These are phyloP conservation scores for Phoebastria nigripes DNA, from an alignment of 2,797 vertebrate species.

Conservation along the genomic window DNA sequence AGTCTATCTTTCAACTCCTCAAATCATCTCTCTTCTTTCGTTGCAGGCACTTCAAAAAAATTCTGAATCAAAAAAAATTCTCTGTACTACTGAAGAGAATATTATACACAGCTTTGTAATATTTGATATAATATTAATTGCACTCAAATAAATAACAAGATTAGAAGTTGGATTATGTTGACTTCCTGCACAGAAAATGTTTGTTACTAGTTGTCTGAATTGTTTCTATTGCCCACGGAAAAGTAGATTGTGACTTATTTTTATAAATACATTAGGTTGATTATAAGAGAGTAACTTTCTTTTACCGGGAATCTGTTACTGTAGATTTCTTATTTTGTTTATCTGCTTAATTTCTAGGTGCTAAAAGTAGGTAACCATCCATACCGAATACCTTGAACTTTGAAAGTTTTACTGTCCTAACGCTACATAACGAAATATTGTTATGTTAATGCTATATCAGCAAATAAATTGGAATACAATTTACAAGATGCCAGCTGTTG, in stretches of 20 bases:
- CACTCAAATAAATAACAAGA: neutral
- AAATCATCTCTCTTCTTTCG: neutral
- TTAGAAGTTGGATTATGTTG: neutral
- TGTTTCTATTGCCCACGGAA: neutral
- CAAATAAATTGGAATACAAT: neutral
- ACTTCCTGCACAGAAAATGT: neutral
- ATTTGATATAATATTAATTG: neutral
- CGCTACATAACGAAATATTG: fast-evolving
- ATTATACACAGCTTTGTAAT: neutral
- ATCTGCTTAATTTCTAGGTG: slow-evolving; percentile 27
- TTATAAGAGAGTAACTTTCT: neutral
- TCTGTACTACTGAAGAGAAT: neutral
- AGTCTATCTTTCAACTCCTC: neutral
- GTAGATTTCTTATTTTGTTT: neutral
- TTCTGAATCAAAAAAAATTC: neutral
- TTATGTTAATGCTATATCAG: neutral
- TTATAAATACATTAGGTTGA: neutral
- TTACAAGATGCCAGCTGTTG: slow-evolving; percentile 82
- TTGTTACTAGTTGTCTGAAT: neutral
- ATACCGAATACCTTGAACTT: neutral
- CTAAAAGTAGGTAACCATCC: neutral
- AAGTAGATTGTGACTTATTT: neutral
- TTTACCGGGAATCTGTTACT: neutral
- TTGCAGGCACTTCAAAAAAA: neutral
- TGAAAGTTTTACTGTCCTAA: neutral